Conservation (phyloP, 1,140 invertebrate species). For the Aphaenogaster floridana region DNA sequence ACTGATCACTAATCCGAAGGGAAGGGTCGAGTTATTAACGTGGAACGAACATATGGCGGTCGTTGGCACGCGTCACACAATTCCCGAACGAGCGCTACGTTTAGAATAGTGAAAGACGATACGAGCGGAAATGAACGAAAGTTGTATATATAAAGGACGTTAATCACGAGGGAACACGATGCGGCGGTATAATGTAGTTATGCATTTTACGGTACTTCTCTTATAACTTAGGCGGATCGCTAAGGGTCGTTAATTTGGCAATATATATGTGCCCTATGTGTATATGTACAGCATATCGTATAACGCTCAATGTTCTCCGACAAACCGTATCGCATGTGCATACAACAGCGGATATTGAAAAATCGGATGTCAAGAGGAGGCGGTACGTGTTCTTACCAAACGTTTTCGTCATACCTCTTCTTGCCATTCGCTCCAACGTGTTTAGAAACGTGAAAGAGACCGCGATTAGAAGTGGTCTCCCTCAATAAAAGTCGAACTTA, state of each 20-base stretch:
- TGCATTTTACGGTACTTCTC: not conserved
- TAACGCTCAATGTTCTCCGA: not conserved
- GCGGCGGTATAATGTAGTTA: conserved; percentile 16
- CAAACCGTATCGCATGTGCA: not conserved
- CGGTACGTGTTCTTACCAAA: not conserved
- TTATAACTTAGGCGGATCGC: not conserved
- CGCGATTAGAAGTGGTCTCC: conserved; percentile 20
- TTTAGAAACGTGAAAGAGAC: conserved; percentile 56
- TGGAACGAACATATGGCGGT: conserved; percentile 65
- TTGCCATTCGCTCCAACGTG: conserved; percentile 46
- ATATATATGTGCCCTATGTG: not conserved
- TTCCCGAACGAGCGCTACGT: conserved; percentile 37
- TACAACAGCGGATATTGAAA: not conserved
- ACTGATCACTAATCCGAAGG: not conserved
- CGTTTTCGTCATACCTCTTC: not conserved
- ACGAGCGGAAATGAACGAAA: conserved; percentile 57
- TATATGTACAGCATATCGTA: not conserved
- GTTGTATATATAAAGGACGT: conserved; percentile 27
- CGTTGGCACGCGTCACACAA: conserved; percentile 69
- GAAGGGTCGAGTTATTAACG: conserved; percentile 28
- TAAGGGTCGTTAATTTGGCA: conserved; percentile 3
- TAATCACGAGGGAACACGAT: conserved; percentile 13
- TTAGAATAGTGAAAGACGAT: conserved; percentile 47
- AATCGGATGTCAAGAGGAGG: conserved; percentile 27
- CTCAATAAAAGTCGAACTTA: conserved; percentile 68